Evolutionary conservation across 2,113 vertebrate genomes (phyloP), one percentile per base, ranked within the genome.

Genomic region (Terrapene triunguis): DNA sequence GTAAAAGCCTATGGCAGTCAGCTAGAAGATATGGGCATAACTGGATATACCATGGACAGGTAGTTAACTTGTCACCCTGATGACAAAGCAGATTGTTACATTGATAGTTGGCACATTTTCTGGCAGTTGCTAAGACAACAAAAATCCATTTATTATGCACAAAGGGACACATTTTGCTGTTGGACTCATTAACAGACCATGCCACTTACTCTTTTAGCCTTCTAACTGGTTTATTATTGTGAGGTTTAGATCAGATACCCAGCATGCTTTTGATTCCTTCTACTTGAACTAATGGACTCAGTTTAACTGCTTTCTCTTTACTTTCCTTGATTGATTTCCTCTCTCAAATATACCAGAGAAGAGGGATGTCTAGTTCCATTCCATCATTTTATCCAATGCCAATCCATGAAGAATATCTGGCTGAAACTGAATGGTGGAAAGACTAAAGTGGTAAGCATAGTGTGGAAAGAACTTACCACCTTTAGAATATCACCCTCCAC

Each of bases 111-210:
- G 32, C 84, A 87, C 62, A 87, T 94, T 84, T 82, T 53, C 84
- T 89, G 65, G 90, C 83, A 93, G 94, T 96, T 95, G 89, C 93
- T 91, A 97, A 81, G 95, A 93, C 85, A 96, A 97, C 85, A 94
- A 89, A 96, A 95, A 89, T 5, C 38, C 5, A 85, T 95, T 8
- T 91, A 42, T 53, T 88, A 89, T 85, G 86, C 79, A 93, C 79
- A 96, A 89, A 85, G 69, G 42, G 65, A 54, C 84, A 92, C n/a
- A 69, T 54, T 94, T 94, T 5, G 65, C 84, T 3, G 0, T 76
- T 90, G 65, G 74, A 87, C 79, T 95, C 91, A 88, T 59, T 94
- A 93, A 95, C 19, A 44, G 85, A 81, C 50, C 91, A 87, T 54
- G 11, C 27, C 84, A 87, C 80, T 85, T 93, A 81, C 16, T 87